Base-by-base conservation (phyloP, 2,113 vertebrate genomes). In the Hydrolagus affinis region DNA sequence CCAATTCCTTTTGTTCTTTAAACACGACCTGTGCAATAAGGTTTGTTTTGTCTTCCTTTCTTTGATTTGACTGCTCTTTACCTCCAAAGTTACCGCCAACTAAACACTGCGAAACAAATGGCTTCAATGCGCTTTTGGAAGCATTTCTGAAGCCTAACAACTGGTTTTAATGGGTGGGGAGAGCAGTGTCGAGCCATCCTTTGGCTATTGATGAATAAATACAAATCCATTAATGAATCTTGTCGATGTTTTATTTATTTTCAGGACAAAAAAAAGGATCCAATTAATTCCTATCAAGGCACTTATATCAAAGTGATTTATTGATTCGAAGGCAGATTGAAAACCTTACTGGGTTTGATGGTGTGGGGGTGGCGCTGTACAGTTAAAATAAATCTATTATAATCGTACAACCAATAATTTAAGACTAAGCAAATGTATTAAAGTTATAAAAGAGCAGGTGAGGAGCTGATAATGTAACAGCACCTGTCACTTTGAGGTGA, bases 391-490 rank as follows among this genome's bases (percentile, higher is more conserved):
- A 62, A 64, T 80, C 64, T 80, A 32, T 28, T 62, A 83, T 66
- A 30, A 83, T 32, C 17, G 66, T 83, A 32, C 30, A 83, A 8
- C 66, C 78, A 83, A 66, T 80, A 80, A 80, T 60, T 80, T 25
- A 83, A 83, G 44, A 25, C 62, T 83, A 66, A 83, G 78, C 66
- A 83, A 83, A 83, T 83, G 78, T 66, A 62, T 30, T 19, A 19
- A 83, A 21, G 78, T 28, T 64, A 19, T 83, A 83, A 83, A 83
- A 66, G 23, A 83, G 62, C 78, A 83, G 78, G 78, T 83, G 78
- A 21, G n/a, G 8, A 30, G 78, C 78, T 28, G 64, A 62, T 62
- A 66, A 75, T 19, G 17, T 14, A 68, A 30, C 60, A 30, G 78
- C 78, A 83, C 78, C 78, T 83, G 78, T 68, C 62, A 66, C 15